phyloP scores from a whole-genome alignment of 2,888 invertebrate species.

The Nasonia oneida region DNA sequence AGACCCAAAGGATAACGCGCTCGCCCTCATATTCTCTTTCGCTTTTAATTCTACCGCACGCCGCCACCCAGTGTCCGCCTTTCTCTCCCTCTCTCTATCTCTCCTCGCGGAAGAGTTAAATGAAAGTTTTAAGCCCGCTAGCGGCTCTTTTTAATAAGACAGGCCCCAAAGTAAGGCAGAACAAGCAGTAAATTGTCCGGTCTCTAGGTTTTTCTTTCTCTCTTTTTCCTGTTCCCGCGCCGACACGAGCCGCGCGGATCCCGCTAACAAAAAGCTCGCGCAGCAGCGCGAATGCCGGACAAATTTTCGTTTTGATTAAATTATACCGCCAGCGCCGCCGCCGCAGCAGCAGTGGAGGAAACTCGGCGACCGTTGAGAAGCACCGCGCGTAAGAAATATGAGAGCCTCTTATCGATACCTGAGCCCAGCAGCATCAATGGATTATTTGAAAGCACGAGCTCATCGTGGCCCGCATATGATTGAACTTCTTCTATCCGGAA shows the following conservation, averaged over 20 bases:
- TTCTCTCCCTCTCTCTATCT: slow-evolving; percentile 25
- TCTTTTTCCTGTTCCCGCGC: slow-evolving; percentile 19
- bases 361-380: background rate
- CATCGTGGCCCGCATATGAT: slow-evolving; percentile 64
- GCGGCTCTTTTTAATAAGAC: slow-evolving; percentile 63
- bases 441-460: slow-evolving; percentile 44
- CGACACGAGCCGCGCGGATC: background rate
- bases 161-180: slow-evolving; percentile 59
- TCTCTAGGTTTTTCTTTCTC: slow-evolving; percentile 36
- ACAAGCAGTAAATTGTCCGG: slow-evolving; percentile 56
- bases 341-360: background rate
- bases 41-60: slow-evolving; percentile 61
- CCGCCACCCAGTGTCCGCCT: slow-evolving; percentile 35
- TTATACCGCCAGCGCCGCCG: slow-evolving; percentile 6
- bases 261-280: slow-evolving; percentile 18
- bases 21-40: slow-evolving; percentile 59
- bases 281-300: background rate
- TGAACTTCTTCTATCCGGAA: slow-evolving; percentile 58
- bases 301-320: slow-evolving; percentile 46
- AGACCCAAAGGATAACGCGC: slow-evolving; percentile 69
- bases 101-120: slow-evolving; percentile 58
- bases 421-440: slow-evolving; percentile 58
- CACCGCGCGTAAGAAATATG: slow-evolving; percentile 17
- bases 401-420: slow-evolving; percentile 38
- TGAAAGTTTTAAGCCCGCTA: slow-evolving; percentile 63